Evolutionary conservation across 1,140 invertebrate species (phyloP), one percentile per base, ranked within the genome.

Genomic region (Drosophila persimilis): DNA sequence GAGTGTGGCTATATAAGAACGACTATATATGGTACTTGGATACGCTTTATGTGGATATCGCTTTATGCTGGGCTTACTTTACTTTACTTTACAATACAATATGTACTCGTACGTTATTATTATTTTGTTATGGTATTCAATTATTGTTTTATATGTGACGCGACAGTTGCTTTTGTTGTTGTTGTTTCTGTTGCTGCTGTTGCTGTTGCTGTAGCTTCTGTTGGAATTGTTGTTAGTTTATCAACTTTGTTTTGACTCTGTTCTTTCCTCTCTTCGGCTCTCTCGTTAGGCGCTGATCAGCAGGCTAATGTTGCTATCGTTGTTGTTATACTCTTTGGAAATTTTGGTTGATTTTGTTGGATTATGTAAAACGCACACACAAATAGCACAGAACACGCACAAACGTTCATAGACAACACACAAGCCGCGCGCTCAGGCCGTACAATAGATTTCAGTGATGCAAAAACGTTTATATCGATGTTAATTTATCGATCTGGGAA

Each of bases 1-100:
- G 83, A 81, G 81, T 85, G 70, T 74, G 65, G 77, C 60, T 65
- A 77, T 53, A 81, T 70, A 78, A 78, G 67, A 70, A 71, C 53
- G 65, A 66, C 55, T 70, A 66, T 54, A 50, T 59, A 65, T 48
- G 39, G 41, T 75, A 74, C 46, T 66, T 60, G 55, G 43, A 69
- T 51, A 58, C 62, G 62, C 62, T 57, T 39, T 72, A 29, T 70
- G 39, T 46, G 46, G 63, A 47, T 50, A 71, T 20, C 43, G 47
- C 55, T 55, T 41, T 54, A 44, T 58, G 35, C 59, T 55, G 54
- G 31, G 59, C 59, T 62, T 62, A 62, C 66, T 69, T 46, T 47
- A 39, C 31, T 24, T 35, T 39, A 63, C 45, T 66, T 52, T 24
- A 11, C 35, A 39, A 39, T 59, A 60, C 31, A 24, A 58, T 58